phyloP scores from a whole-genome alignment of 2,113 vertebrate species.

The Takifugu bimaculatus region DNA sequence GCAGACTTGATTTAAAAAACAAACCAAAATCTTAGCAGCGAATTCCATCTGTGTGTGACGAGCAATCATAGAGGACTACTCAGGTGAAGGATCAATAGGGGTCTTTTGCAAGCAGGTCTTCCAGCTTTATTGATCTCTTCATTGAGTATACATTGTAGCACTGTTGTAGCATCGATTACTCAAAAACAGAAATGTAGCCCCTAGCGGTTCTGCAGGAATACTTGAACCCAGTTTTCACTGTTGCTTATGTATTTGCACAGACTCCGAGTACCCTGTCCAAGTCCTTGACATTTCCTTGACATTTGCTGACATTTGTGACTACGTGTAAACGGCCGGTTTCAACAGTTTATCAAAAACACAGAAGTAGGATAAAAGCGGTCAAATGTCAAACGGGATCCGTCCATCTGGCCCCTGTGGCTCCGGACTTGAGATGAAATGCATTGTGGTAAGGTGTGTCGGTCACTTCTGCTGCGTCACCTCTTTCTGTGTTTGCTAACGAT shows the following conservation, averaged over 20 bases:
- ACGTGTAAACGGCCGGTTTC: conserved; percentile 57
- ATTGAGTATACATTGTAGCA: neutral
- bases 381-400: conserved; percentile 63
- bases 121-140: neutral
- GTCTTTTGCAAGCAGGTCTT: too few species aligned
- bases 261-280: conserved; percentile 23
- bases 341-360: conserved; percentile 53
- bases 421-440: conserved; percentile 22
- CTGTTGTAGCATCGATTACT: neutral
- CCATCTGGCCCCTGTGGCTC: conserved; percentile 64
- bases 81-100: too few species aligned
- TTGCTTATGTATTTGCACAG: neutral
- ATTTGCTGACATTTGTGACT: conserved; percentile 77
- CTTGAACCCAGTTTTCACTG: neutral
- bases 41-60: too few species aligned
- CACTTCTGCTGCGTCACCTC: conserved; percentile 13
- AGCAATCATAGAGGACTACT: too few species aligned
- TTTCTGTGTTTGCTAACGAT: neutral
- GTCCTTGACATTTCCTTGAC: conserved; percentile 76
- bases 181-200: neutral
- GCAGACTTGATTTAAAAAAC: conserved; percentile 1
- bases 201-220: too few species aligned
- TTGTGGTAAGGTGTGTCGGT: conserved; percentile 12
- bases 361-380: conserved; percentile 40
- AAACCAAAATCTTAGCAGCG: neutral